Conservation (phyloP, 2,888 invertebrate species). For the Drosophila acutilabella region DNA sequence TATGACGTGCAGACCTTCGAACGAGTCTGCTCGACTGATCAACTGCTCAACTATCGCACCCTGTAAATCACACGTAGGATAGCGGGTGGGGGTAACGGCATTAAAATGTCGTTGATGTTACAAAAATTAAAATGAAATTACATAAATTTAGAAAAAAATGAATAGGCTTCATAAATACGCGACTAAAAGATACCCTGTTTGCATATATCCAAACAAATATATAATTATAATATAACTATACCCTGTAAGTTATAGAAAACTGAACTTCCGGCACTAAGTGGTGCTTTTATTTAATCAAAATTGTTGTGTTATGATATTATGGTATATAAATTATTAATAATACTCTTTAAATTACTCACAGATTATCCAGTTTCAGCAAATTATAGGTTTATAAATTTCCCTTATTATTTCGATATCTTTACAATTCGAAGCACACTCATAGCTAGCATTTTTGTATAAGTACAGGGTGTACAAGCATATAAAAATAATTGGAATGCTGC, state of each 20-base stretch:
- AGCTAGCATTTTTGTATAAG: neutral
- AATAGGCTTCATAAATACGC: neutral
- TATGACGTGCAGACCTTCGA: constrained; percentile 49
- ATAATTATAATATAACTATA: neutral
- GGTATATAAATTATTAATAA: too few relatives aligned
- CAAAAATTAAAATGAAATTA: constrained; percentile 64
- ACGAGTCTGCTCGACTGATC: constrained; percentile 5
- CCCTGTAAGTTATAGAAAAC: too few relatives aligned
- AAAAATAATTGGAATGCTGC: constrained; percentile 35
- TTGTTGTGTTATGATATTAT: too few relatives aligned
- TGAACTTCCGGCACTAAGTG: too few relatives aligned
- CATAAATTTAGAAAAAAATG: constrained; percentile 45
- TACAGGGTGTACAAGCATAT: neutral
- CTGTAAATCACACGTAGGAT: constrained; percentile 66
- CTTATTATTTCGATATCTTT: neutral
- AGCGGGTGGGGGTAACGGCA: constrained; percentile 23
- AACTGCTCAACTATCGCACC: constrained; percentile 40
- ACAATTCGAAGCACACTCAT: neutral
- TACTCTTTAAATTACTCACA: too few relatives aligned
- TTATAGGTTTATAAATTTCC: too few relatives aligned
- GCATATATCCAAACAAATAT: neutral
- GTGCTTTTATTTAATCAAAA: too few relatives aligned
- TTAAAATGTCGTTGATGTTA: constrained; percentile 51
- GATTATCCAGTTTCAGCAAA: too few relatives aligned
- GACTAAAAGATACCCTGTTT: neutral